These are phyloP conservation scores for Procapra przewalskii DNA, from an alignment of 2,113 vertebrate genomes.

Conservation along the genomic window DNA sequence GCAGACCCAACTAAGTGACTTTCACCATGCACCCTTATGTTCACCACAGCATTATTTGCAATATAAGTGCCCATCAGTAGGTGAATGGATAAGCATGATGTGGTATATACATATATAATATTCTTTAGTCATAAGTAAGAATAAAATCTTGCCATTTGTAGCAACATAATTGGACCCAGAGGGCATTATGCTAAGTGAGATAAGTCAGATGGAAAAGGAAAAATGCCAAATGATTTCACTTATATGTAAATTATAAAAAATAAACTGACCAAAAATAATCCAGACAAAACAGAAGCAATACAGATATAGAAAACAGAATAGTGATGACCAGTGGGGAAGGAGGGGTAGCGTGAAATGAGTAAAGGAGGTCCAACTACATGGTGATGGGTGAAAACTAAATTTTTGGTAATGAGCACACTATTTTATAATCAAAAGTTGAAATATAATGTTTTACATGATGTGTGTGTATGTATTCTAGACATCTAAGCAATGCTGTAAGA, in stretches of 20 bases:
- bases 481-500: neutral
- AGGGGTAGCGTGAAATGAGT: neutral
- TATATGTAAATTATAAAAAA: neutral
- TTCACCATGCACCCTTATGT: neutral
- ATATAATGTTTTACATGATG: neutral
- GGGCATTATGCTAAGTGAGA: neutral
- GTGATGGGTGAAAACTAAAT: neutral
- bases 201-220: neutral
- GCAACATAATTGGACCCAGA: neutral
- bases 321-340: neutral
- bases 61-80: neutral
- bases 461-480: neutral
- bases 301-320: neutral
- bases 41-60: neutral
- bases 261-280: neutral
- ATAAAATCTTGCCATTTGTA: neutral
- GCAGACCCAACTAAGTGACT: neutral
- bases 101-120: neutral
- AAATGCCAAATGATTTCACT: neutral
- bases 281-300: neutral
- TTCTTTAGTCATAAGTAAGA: neutral
- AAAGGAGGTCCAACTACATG: neutral
- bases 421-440: neutral
- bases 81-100: neutral
- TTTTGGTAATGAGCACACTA: neutral